Evolutionary conservation across 2,888 invertebrate species (phyloP).

Genomic region (Pyrocoelia pectoralis): DNA sequence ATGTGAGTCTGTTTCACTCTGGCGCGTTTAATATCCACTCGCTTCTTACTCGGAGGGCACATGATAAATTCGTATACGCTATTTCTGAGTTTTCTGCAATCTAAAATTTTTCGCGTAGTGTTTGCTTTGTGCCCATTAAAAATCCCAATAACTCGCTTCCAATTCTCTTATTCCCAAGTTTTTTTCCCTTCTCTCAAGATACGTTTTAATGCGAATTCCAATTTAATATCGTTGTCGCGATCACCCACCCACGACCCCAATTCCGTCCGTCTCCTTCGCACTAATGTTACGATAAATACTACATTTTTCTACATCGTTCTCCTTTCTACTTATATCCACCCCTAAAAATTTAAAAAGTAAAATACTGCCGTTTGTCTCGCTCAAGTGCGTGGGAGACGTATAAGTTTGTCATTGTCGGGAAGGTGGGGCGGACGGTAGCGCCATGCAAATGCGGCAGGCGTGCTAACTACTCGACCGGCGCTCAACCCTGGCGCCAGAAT

Average conservation of each 20-base stretch:
- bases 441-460: conserved; percentile 62
- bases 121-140: conserved; percentile 46
- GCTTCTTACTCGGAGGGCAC: conserved; percentile 48
- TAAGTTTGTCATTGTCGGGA: conserved; percentile 47
- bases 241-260: conserved; percentile 38
- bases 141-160: conserved; percentile 43
- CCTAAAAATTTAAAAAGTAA: conserved; percentile 55
- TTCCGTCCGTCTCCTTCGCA: conserved; percentile 48
- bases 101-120: conserved; percentile 37
- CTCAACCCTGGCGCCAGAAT: conserved; percentile 58
- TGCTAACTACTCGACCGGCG: conserved; percentile 61
- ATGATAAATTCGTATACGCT: conserved; percentile 54
- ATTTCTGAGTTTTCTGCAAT: conserved; percentile 32
- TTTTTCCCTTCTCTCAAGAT: conserved; percentile 24
- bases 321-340: conserved; percentile 43
- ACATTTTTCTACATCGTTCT: conserved; percentile 51
- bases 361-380: conserved; percentile 50
- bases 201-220: conserved; percentile 40
- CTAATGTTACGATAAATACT: conserved; percentile 52
- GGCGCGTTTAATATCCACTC: conserved; percentile 48
- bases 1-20: conserved; percentile 57
- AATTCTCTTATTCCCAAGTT: conserved; percentile 38
- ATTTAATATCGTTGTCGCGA: conserved; percentile 49
- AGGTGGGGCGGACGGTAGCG: conserved; percentile 54
- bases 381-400: conserved; percentile 44